Base-by-base conservation (phyloP, 2,797 vertebrate genomes). In the Eulemur albifrons region DNA sequence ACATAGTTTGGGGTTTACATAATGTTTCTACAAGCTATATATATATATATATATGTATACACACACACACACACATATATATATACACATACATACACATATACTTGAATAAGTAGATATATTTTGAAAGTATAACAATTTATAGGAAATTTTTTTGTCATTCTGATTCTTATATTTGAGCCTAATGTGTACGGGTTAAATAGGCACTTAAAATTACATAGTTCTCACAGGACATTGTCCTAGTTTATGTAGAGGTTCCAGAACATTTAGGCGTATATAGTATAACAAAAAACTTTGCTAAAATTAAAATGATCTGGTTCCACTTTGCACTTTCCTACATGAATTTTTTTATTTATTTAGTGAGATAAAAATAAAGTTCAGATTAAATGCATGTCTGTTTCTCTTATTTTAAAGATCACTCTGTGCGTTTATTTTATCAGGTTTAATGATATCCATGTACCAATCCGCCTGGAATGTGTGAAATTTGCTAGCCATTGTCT, bases 401-500 rank as follows among this genome's bases (percentile, higher is more conserved):
- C 82, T 86, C 5, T 95, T 96, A 52, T 72, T 95, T 69, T 97
- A 94, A 90, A 97, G 61, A 23, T 57, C 57, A 30, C 94, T 85
- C 25, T 98, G 73, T 93, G 50, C 65, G 95, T 97, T 97, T 90
- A 9, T 97, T 91, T 96, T 92, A 48, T 93, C 91, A 99, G 99
- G 98, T 99, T 99, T 97, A 99, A 99, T 98, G 99, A 99, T 98
- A 99, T 99, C 98, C 99, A 99, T 7, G 99, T 99, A 95, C 99
- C 99, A 90, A 99, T 99, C 97, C 99, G 99, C 95, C 98, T 99
- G 97, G 99, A 99, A 97, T 99, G 99, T 98, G 99, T 99, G 59
- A 99, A 99, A 98, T 99, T 99, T 97, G 99, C 99, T 96, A 99
- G 99, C 97, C 99, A 99, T 97, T 99, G 99, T 97, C 99, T 99